Evolutionary conservation across 1,140 invertebrate genomes (phyloP).

Genomic region (Drosophila aff.): DNA sequence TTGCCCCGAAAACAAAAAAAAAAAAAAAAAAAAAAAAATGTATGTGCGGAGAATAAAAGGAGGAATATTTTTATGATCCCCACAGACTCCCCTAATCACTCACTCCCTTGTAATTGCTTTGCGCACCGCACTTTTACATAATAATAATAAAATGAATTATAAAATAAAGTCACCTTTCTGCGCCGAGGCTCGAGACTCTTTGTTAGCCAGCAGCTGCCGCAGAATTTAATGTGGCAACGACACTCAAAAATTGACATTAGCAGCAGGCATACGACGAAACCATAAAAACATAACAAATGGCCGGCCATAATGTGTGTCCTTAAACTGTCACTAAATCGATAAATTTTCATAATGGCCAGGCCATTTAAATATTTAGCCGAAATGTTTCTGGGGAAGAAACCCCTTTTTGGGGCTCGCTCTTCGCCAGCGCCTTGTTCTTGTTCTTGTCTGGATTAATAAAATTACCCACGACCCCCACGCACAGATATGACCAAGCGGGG

Average conservation of each 20-base stretch:
- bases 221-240: constrained; percentile 77
- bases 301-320: constrained; percentile 80
- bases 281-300: constrained; percentile 84
- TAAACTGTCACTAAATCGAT: constrained; percentile 83
- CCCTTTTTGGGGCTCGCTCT: constrained; percentile 40
- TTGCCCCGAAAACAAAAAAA: constrained; percentile 36
- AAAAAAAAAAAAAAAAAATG: neutral
- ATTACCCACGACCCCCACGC: constrained; percentile 75
- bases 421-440: constrained; percentile 26
- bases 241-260: constrained; percentile 82
- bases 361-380: constrained; percentile 81
- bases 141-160: constrained; percentile 83
- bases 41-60: constrained; percentile 32
- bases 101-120: constrained; percentile 75
- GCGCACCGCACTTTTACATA: constrained; percentile 75
- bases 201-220: constrained; percentile 14
- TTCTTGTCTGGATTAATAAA: constrained; percentile 71
- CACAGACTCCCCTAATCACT: constrained; percentile 51
- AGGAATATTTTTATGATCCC: constrained; percentile 54
- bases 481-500: constrained; percentile 52
- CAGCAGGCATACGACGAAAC: constrained; percentile 74
- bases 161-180: constrained; percentile 81
- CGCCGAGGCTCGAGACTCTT: constrained; percentile 52
- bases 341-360: constrained; percentile 82
- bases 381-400: constrained; percentile 38